Evolutionary conservation across 2,797 vertebrate genomes (phyloP), one percentile per base, ranked within the genome.

Genomic region (Sebastes vulpes): DNA sequence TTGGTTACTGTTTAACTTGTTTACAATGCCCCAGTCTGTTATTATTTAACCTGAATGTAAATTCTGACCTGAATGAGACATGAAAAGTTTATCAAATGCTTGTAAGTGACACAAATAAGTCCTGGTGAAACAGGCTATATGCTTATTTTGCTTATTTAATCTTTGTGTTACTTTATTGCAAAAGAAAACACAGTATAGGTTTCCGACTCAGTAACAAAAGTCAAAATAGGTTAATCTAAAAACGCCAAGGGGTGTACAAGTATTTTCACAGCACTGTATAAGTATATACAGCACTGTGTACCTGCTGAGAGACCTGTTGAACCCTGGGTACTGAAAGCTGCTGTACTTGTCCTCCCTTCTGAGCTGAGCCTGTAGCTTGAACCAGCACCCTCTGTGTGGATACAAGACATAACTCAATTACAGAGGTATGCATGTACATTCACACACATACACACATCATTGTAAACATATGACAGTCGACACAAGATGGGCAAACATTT

Each of bases 241-340:
- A 61, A 54, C 8, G 2, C 77, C 65, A 60, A 82, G 77, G 59
- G 79, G 79, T 78, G 81, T 50, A 75, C 79, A 88, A 67, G 70
- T 83, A 69, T 74, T 42, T 70, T 86, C 88, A 91, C 89, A 92
- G 88, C 86, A 91, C 89, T 86, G 92, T 84, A 83, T 82, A 85
- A 75, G 79, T 82, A 84, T 71, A 81, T 84, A 91, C 79, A 88
- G 92, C 75, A 90, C 88, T 94, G 91, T 95, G 96, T 98, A 99
- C 98, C 98, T 99, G 98, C 91, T 97, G 97, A 83, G 97, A 95
- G 79, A 97, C 97, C 93, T 98, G 98, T 94, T 98, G 97, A 25
- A 97, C 97, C 92, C 98, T 97, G 94, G 98, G 95, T 73, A 98
- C 96, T 73, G 97, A 95, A 88, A 98, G 94, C 10, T 97, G 97